Evolutionary conservation across 2,888 invertebrate species (phyloP), one percentile per base, ranked within the genome.

Genomic region (Hypselothyrea guttata): DNA sequence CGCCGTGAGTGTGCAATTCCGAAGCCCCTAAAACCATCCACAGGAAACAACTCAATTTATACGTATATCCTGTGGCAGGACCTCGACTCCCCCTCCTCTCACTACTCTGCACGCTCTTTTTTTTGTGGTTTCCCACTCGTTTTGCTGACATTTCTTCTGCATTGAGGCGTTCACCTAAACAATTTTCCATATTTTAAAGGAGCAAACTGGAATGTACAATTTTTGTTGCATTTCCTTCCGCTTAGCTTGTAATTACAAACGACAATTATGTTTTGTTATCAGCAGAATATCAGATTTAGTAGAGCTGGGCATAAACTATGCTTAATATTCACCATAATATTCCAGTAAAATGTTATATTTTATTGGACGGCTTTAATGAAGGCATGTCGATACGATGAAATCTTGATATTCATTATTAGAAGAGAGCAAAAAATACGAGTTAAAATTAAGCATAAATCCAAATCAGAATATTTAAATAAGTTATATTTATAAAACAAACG

Each of bases 11-110:
- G 63, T 82, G 84, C 76, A 78, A 78, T 84, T 84, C 38, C 48
- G n/a, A 69, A 58, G 62, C 40, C 16, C 8, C 30, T 8, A 13
- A 22, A 4, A 40, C 15, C n/a, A 42, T 28, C 42, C 46, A 59
- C 84, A 84, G 83, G 83, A 83, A 84, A 64, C 70, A 68, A 70
- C 77, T 83, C 75, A 83, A 83, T 83, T 83, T 83, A 49, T 51
- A 46, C 52, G 64, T 60, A 75, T 74, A 75, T 84, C 77, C 79
- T 84, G 83, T 76, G 47, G 40, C 38, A 65, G 41, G 13, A 30
- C 45, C 1, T 7, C n/a, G 47, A 40, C 12, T 22, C 16, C 7
- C 28, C 27, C 1, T 41, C 1, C 22, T 47, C 9, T 8, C 27
- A 22, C 11, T 16, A 15, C 31, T 8, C 33, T 16, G 33, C 12